Base-by-base conservation (phyloP, 37 sponge, comb jelly and placozoan species). In the Petrosia ficiformis region DNA sequence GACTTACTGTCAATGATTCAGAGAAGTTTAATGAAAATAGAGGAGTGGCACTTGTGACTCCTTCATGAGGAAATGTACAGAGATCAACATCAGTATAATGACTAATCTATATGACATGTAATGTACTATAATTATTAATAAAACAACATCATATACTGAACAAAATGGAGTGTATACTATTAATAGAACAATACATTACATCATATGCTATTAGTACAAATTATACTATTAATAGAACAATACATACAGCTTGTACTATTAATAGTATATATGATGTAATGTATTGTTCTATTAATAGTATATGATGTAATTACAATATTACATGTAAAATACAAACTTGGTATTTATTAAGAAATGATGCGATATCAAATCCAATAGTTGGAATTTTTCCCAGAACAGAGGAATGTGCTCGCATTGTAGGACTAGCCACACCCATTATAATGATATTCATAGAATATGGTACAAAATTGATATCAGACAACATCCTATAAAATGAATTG, bases 281-380 rank as follows among this genome's bases (percentile, higher is more conserved):
- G n/a, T n/a, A n/a, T n/a, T n/a, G n/a, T n/a, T n/a, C n/a, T 11
- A 11, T 26, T 29, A 61, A 11, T 22, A 8, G 33, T 6, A 21
- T 42, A 69, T 29, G 6, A 69, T n/a, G 11, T 28, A 32, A 42
- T 10, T n/a, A 34, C 70, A 42, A 48, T 14, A 8, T 48, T 48
- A 14, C 54, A 48, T 48, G 54, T 19, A 19, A 48, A 48, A 24
- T 5, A 42, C 59, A 14, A 34, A 84, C 87, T 57, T 85, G 90
- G 63, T 90, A 90, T 28, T 65, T 59, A 42, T 90, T 90, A 52
- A 90, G 80, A 71, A 75, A 86, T 33, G 71, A 60, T 2, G 86
- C 86, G 4, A 90, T 76, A 34, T 85, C 82, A 22, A 90, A 69
- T 26, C 90, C 90, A 25, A 90, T 67, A 24, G 90, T 90, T 32